Percentiles rank a stretch among this genome's conserved stretches.
These are phyloP conservation scores for Rhagophthalmus giganteus DNA, from an alignment of 2,888 invertebrate species.

Conservation along the genomic window DNA sequence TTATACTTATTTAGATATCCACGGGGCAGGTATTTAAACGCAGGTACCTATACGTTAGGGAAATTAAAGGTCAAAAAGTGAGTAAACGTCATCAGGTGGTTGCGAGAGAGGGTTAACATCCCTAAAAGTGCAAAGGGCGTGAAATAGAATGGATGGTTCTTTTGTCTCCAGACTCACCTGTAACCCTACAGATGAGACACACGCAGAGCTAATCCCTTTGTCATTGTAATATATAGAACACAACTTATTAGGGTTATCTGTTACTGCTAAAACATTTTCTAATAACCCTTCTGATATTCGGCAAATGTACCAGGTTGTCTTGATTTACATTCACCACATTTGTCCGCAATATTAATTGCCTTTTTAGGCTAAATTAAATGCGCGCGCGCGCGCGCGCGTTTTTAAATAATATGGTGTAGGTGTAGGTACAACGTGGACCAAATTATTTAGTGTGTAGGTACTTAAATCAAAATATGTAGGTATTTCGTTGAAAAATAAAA, in stretches of 20 bases:
- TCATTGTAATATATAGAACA: constrained; percentile 29
- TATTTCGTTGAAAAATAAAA: too few relatives aligned
- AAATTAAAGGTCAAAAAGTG: constrained; percentile 16
- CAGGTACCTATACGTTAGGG: constrained; percentile 4
- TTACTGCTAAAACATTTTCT: constrained; percentile 5
- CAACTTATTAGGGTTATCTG: constrained; percentile 30
- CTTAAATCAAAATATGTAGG: too few relatives aligned
- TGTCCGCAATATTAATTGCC: too few relatives aligned
- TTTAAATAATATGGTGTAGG: too few relatives aligned
- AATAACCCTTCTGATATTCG: constrained; percentile 4
- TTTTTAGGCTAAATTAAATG: too few relatives aligned
- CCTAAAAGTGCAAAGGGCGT: constrained; percentile 29
- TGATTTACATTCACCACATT: constrained; percentile 17
- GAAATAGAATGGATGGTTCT: constrained; percentile 26
- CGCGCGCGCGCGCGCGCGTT: too few relatives aligned
- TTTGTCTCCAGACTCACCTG: constrained; percentile 31
- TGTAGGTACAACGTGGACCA: too few relatives aligned
- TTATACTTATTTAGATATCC: too few relatives aligned
- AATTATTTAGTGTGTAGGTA: too few relatives aligned
- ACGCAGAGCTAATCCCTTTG: constrained; percentile 33
- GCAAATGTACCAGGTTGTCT: constrained; percentile 26
- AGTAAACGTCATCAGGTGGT: constrained; percentile 35
- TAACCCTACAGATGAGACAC: constrained; percentile 27
- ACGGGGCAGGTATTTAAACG: background rate
- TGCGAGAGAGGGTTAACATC: constrained; percentile 31